Evolutionary conservation across 2,888 invertebrate species (phyloP).

Genomic region (Diarsia mendica): DNA sequence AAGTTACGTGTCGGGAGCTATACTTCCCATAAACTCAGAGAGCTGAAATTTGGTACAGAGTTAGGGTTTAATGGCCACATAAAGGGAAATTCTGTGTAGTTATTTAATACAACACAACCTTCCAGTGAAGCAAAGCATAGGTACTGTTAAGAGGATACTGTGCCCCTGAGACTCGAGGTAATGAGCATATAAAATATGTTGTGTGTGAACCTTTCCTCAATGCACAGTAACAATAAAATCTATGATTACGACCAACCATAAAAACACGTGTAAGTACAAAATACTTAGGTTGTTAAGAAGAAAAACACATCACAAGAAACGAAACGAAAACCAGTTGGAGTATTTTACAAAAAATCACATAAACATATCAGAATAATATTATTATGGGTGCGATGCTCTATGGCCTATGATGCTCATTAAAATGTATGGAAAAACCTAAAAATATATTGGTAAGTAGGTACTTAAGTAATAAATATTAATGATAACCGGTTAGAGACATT

Average conservation of each 20-base stretch:
- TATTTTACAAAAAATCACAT: not conserved
- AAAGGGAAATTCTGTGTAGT: no score
- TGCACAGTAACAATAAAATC: not conserved
- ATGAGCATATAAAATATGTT: not conserved
- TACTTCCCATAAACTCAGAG: no score
- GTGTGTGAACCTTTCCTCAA: not conserved
- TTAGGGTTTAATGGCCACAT: no score
- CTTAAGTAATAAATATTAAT: not conserved
- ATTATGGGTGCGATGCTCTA: not conserved
- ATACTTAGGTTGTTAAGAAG: not conserved
- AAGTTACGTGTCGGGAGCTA: no score
- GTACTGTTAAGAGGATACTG: not conserved
- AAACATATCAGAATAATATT: not conserved
- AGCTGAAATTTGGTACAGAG: no score
- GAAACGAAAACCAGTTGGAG: constrained; percentile 5
- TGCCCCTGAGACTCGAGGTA: not conserved
- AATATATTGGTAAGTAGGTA: not conserved
- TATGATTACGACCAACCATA: not conserved
- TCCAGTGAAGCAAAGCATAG: not conserved
- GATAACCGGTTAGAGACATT: not conserved
- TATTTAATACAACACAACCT: not conserved
- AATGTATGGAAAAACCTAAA: not conserved
- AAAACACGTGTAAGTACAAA: not conserved
- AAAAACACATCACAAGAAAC: not conserved
- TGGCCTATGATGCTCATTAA: not conserved